A percentile compares a stretch with the other conserved stretches of the same genome.
phyloP scores from a whole-genome alignment of 2,888 invertebrate genomes.

The Aphodius sticticus region DNA sequence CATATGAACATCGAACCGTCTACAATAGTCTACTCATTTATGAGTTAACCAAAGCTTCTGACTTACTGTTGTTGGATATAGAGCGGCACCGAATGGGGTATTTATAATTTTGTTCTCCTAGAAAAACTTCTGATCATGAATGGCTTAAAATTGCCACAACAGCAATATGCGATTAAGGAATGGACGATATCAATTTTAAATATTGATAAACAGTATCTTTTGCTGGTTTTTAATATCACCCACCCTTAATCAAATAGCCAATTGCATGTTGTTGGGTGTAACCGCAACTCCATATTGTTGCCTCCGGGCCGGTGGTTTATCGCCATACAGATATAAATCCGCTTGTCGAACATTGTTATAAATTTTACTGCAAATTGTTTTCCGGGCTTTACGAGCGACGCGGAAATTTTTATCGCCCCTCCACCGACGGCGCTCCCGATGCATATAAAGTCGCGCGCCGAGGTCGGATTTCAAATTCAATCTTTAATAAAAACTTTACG shows the following conservation, averaged over 20 bases:
- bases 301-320: background rate
- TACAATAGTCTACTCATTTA: too few species aligned
- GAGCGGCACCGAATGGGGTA: too few species aligned
- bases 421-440: conserved; percentile 4
- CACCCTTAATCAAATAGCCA: background rate
- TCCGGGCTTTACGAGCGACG: conserved; percentile 17
- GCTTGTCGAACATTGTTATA: conserved; percentile 7
- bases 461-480: conserved; percentile 22
- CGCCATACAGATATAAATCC: background rate
- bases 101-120: too few species aligned
- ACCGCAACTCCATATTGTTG: background rate
- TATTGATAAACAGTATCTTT: too few species aligned
- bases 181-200: too few species aligned
- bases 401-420: conserved; percentile 17
- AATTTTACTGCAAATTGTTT: conserved; percentile 27
- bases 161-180: too few species aligned
- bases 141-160: too few species aligned
- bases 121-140: too few species aligned
- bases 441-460: conserved; percentile 11
- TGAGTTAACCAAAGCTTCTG: too few species aligned
- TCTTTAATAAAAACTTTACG: conserved; percentile 24
- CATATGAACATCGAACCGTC: too few species aligned
- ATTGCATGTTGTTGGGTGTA: background rate
- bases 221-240: too few species aligned
- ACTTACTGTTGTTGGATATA: too few species aligned